These are phyloP conservation scores for Cactoblastis cactorum DNA, from an alignment of 2,888 invertebrate species.

Conservation along the genomic window DNA sequence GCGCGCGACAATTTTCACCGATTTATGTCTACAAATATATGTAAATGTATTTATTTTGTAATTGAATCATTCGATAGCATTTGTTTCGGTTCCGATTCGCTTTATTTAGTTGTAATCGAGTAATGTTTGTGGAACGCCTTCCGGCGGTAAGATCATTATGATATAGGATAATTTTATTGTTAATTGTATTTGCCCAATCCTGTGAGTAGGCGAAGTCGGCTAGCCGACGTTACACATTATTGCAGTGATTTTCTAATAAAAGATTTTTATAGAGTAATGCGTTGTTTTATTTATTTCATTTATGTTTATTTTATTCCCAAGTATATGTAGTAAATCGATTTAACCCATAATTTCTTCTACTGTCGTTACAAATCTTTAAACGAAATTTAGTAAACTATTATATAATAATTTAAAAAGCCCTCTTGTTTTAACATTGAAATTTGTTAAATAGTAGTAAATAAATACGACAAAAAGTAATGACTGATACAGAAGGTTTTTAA, in stretches of 20 bases:
- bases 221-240: conserved; percentile 52
- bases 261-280: conserved; percentile 70
- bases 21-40: conserved; percentile 37
- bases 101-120: conserved; percentile 62
- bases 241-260: conserved; percentile 76
- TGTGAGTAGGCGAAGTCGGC: conserved; percentile 45
- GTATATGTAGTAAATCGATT: too few species aligned
- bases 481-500: too few species aligned
- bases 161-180: conserved; percentile 48
- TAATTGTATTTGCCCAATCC: conserved; percentile 55
- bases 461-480: too few species aligned
- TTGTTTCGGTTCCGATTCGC: conserved; percentile 57
- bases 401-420: too few species aligned
- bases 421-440: too few species aligned
- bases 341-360: too few species aligned
- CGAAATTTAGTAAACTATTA: too few species aligned
- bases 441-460: too few species aligned
- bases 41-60: conserved; percentile 68
- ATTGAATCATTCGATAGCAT: conserved; percentile 56
- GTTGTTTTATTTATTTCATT: conserved; percentile 35
- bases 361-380: too few species aligned
- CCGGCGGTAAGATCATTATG: conserved; percentile 47
- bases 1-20: conserved; percentile 43
- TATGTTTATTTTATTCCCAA: neutral
- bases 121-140: conserved; percentile 48